Evolutionary conservation across 2,888 invertebrate species (phyloP).

Genomic region (Cephus nigrinus): DNA sequence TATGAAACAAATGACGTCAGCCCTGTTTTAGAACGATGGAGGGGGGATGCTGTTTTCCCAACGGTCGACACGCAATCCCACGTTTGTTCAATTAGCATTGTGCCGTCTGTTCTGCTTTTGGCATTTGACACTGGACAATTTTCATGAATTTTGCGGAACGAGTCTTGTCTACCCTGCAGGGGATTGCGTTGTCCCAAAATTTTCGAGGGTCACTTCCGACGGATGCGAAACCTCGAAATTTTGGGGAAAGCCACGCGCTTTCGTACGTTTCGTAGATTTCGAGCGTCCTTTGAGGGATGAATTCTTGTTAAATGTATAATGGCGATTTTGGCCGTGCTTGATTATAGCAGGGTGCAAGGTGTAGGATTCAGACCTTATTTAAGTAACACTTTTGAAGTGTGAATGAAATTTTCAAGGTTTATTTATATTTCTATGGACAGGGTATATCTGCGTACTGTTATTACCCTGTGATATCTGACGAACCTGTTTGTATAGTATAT

Average conservation of each 20-base stretch:
- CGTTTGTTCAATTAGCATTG: conserved; percentile 36
- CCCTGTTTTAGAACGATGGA: conserved; percentile 1
- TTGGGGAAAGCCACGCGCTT: neutral
- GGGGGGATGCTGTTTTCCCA: neutral
- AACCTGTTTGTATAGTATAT: no score
- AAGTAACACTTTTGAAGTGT: no score
- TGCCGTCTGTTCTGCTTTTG: conserved; percentile 1
- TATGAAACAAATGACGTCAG: conserved; percentile 35
- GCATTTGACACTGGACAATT: neutral
- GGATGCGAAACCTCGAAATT: neutral
- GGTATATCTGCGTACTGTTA: no score
- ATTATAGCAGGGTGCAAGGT: no score
- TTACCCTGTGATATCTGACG: no score
- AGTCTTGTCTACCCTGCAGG: neutral
- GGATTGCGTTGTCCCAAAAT: neutral
- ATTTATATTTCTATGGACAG: no score
- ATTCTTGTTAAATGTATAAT: no score
- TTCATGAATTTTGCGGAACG: neutral
- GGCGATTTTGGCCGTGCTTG: no score
- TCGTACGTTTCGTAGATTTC: neutral
- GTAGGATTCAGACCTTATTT: no score
- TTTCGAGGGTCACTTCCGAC: neutral
- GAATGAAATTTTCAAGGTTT: no score
- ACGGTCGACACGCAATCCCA: neutral
- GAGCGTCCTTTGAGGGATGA: no score